Conservation (phyloP, 2,888 invertebrate genomes). For the Andrena fulva region DNA sequence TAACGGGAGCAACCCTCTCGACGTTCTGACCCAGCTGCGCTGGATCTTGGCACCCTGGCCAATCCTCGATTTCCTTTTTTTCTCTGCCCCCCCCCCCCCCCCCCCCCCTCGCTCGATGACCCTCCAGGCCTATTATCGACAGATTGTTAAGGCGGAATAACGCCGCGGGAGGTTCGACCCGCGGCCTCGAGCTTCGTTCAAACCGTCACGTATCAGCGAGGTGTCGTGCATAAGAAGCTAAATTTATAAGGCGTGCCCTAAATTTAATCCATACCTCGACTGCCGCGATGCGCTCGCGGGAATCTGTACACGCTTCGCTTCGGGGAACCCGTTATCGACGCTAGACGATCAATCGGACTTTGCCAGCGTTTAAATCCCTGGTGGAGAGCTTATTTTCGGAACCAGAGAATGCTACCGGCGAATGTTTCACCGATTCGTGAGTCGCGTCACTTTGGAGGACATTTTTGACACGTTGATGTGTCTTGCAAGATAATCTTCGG, state of each 20-base stretch:
- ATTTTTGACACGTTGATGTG: too few species aligned
- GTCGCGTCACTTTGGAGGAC: too few species aligned
- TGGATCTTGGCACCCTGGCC: conserved; percentile 75
- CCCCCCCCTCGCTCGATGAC: conserved; percentile 42
- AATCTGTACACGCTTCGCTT: not conserved
- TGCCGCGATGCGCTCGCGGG: not conserved
- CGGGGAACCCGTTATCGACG: too few species aligned
- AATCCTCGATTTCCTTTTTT: conserved; percentile 69
- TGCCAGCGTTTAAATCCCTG: too few species aligned
- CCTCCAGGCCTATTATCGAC: conserved; percentile 65
- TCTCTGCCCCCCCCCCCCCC: not conserved
- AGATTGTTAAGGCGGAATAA: conserved; percentile 63
- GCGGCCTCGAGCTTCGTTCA: conserved; percentile 29
- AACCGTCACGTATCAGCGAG: conserved; percentile 53
- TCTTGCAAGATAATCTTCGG: too few species aligned
- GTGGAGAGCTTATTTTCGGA: too few species aligned
- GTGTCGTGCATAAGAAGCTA: conserved; percentile 53
- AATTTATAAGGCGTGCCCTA: conserved; percentile 49
- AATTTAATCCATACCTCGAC: conserved; percentile 17
- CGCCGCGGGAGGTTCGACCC: conserved; percentile 15
- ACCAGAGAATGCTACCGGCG: too few species aligned
- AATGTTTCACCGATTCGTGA: too few species aligned
- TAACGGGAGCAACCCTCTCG: conserved; percentile 72
- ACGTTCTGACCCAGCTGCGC: conserved; percentile 63
- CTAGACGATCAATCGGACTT: too few species aligned